Evolutionary conservation across 2,113 vertebrate species (phyloP).

Genomic region (Artemisiospiza belli): DNA sequence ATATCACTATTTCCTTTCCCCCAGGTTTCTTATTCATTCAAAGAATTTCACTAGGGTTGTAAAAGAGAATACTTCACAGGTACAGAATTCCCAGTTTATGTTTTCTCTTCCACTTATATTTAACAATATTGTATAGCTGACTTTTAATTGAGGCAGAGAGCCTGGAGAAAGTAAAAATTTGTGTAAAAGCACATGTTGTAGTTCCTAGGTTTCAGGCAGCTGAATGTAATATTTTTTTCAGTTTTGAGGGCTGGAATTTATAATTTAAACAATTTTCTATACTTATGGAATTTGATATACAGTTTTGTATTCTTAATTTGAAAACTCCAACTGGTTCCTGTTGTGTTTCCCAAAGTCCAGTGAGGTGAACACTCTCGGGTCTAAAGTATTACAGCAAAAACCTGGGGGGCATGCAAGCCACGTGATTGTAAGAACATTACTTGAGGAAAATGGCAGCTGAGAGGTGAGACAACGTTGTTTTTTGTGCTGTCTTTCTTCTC

Average conservation of each 20-base stretch:
- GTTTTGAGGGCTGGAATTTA: neutral
- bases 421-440: neutral
- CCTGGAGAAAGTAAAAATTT: neutral
- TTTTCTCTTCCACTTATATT: neutral
- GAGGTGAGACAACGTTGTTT: neutral
- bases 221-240: neutral
- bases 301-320: neutral
- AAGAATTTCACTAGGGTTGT: neutral
- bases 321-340: neutral
- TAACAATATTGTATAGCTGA: neutral
- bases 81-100: neutral
- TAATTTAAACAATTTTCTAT: neutral
- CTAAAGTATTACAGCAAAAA: neutral
- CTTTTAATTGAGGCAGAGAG: neutral
- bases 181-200: neutral
- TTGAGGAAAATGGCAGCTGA: neutral
- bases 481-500: neutral
- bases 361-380: neutral
- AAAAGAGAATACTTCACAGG: neutral
- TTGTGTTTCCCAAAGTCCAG: neutral
- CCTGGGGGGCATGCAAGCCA: accelerated
- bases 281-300: neutral
- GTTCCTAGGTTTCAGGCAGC: accelerated
- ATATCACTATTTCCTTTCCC: neutral
- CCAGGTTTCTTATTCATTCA: neutral